Percentiles rank a stretch among this genome's conserved stretches.
phyloP scores from a whole-genome alignment of 2,113 vertebrate genomes.

The Spheniscus mendiculus region DNA sequence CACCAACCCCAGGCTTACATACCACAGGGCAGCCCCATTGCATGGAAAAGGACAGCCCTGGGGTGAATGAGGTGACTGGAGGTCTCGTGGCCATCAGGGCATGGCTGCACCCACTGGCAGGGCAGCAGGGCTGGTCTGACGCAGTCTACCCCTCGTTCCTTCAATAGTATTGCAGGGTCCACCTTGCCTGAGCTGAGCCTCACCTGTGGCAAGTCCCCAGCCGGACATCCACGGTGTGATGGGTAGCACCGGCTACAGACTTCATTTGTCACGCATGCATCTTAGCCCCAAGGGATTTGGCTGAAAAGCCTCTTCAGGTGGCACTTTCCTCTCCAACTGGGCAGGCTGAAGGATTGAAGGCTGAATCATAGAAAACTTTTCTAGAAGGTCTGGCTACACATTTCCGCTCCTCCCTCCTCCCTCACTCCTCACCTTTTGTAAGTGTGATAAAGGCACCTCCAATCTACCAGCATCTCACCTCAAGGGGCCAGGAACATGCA shows the following conservation, averaged over 20 bases:
- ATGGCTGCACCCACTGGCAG: neutral
- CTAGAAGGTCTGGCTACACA: neutral
- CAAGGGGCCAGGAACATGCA: neutral
- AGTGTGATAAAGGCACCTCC: neutral
- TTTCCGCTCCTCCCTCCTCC: neutral
- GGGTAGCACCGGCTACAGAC: neutral
- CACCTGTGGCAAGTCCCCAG: neutral
- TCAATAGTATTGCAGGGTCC: neutral
- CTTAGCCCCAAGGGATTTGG: neutral
- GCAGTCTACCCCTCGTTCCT: neutral
- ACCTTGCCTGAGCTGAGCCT: neutral
- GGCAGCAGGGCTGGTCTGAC: neutral
- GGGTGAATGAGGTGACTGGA: neutral
- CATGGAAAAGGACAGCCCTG: neutral
- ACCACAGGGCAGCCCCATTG: neutral
- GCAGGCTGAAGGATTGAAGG: neutral
- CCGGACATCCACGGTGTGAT: neutral
- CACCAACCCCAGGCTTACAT: neutral
- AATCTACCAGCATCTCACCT: slow-evolving; percentile 29
- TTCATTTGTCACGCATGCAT: neutral
- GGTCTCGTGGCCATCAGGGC: neutral
- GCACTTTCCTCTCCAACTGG: neutral
- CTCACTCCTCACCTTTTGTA: neutral
- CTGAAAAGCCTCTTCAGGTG: neutral
- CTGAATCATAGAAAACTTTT: neutral